Conservation (phyloP, 2,797 vertebrate species). For the Prunella strophiata region DNA sequence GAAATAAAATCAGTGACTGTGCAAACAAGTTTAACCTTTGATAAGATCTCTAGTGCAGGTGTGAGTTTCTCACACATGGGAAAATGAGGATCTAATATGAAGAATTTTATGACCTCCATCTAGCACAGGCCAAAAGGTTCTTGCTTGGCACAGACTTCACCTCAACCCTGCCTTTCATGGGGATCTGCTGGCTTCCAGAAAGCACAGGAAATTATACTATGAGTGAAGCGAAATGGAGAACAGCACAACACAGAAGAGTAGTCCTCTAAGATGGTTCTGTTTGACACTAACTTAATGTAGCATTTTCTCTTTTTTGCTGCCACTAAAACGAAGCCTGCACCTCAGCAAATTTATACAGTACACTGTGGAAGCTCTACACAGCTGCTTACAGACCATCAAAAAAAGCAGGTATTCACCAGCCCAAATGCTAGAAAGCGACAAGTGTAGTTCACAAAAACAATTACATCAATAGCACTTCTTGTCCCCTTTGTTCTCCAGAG, state of each 20-base stretch:
- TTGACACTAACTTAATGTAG: background rate
- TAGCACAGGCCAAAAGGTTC: background rate
- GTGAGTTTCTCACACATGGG: background rate
- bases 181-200: background rate
- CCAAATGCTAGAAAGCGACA: background rate
- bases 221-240: background rate
- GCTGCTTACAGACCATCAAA: background rate
- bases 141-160: background rate
- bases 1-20: background rate
- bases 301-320: background rate
- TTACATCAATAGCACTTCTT: conserved; percentile 8
- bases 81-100: background rate
- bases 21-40: background rate
- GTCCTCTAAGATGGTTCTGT: background rate
- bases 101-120: background rate
- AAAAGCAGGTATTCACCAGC: background rate
- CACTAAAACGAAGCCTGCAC: rapidly evolving
- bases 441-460: conserved; percentile 18
- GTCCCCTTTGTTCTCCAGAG: background rate
- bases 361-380: background rate
- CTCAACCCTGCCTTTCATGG: background rate
- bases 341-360: background rate
- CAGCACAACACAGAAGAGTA: background rate
- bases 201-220: background rate
- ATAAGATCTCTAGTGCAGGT: background rate